Evolutionary conservation across 1,140 invertebrate genomes (phyloP), one percentile per base, ranked within the genome.

Genomic region (Oreohelix idahoensis): DNA sequence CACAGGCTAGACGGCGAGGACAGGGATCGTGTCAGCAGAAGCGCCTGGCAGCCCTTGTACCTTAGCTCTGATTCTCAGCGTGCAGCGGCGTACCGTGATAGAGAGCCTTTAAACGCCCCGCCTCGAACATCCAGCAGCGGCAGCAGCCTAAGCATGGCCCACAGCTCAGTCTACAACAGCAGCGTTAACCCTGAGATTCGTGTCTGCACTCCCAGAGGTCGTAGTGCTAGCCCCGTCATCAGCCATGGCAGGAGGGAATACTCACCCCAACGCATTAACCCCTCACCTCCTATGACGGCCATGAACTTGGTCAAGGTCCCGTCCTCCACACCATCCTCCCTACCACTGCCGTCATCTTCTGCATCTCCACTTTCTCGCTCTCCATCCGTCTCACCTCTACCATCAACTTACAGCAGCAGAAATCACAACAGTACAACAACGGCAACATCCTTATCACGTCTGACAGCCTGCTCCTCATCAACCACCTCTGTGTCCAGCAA

Each of bases 401-500:
- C 81, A 38, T 83, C 79, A 26, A 36, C 29, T 23, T 79, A 38
- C 74, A 81, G 45, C 35, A 53, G 49, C 74, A 73, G 39, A 70
- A 74, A 66, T 35, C 73, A 83, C 69, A 70, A 17, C 76, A 78
- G 32, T 36, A 69, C 15, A 45, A 35, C 77, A 70, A 39, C 42
- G 79, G 11, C 75, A 38, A n/a, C 79, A 63, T 45, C 73, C 17
- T 74, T 82, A 20, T 83, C 74, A 36, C 39, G 75, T 26, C 53
- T 69, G 29, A 35, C 71, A 26, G n/a, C 84, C 78, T 36, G 58
- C 20, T 77, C 83, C 8, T 35, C 74, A 15, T 45, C 75, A 58
- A 20, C 75, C 42, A 51, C 78, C 15, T 73, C 82, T 38, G n/a
- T 23, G 17, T 70, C n/a, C 49, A 63, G 66, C 51, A 90, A 90